These are phyloP conservation scores for Drosophila phalerata DNA, from an alignment of 2,888 invertebrate genomes.

Conservation along the genomic window DNA sequence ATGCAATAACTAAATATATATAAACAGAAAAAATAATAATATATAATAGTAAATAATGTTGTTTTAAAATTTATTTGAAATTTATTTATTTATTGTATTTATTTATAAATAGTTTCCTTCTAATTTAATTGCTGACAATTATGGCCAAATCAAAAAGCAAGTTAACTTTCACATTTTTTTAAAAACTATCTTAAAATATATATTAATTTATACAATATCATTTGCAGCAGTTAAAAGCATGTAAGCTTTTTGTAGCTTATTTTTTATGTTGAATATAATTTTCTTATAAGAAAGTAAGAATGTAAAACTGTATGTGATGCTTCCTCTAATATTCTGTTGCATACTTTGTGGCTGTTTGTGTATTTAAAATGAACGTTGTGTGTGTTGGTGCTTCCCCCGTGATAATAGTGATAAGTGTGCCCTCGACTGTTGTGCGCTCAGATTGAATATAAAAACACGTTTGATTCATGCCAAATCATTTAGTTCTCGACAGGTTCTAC, in stretches of 20 bases:
- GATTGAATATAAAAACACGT: constrained; percentile 48
- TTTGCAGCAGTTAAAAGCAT: not conserved
- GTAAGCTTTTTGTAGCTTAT: not conserved
- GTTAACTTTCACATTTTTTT: too few relatives aligned
- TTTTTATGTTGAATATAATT: not conserved
- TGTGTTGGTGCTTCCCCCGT: constrained; percentile 45
- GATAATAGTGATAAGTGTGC: constrained; percentile 1
- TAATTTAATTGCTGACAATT: not conserved
- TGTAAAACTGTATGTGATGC: not conserved
- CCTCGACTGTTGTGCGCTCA: not conserved
- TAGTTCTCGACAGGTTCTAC: constrained; percentile 40
- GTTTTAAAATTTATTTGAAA: not conserved
- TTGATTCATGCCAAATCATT: constrained; percentile 40
- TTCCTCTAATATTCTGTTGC: not conserved
- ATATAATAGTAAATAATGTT: too few relatives aligned
- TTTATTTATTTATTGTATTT: not conserved
- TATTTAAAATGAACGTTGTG: not conserved
- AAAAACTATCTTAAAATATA: too few relatives aligned
- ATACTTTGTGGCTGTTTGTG: constrained; percentile 10
- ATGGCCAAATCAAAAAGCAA: too few relatives aligned
- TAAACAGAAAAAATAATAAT: too few relatives aligned
- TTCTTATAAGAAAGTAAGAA: not conserved
- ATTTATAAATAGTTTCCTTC: not conserved
- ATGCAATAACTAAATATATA: not conserved
- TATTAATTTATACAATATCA: not conserved